phyloP scores from a whole-genome alignment of 2,888 invertebrate species.

The Brachyptera risi region DNA sequence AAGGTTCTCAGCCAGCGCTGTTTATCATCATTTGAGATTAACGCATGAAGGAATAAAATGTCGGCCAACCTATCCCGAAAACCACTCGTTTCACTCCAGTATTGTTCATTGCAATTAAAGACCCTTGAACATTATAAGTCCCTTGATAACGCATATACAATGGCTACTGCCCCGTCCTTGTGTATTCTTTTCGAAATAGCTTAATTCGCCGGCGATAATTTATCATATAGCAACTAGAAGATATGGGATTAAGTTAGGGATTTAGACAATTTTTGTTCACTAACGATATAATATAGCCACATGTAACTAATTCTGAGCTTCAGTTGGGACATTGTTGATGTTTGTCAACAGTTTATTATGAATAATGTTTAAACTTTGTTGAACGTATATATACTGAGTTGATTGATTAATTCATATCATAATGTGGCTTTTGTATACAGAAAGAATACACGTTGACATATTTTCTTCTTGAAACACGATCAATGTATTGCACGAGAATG shows the following conservation, averaged over 20 bases:
- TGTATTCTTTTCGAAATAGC: neutral
- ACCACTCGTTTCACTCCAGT: constrained; percentile 17
- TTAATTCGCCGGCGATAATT: constrained; percentile 7
- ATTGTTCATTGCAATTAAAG: constrained; percentile 32
- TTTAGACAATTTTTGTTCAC: constrained; percentile 1
- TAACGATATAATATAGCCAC: neutral
- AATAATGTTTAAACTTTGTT: too few relatives aligned
- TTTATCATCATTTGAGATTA: constrained; percentile 9
- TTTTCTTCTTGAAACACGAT: too few relatives aligned
- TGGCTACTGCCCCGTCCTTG: neutral
- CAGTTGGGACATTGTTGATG: neutral
- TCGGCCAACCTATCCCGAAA: constrained; percentile 4
- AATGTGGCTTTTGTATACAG: too few relatives aligned
- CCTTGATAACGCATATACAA: constrained; percentile 18
- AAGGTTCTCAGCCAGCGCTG: neutral
- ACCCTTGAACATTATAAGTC: constrained; percentile 21
- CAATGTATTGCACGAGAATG: too few relatives aligned
- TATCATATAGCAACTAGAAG: constrained; percentile 8
- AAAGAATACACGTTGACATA: too few relatives aligned
- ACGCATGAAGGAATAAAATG: constrained; percentile 13
- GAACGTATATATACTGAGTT: too few relatives aligned
- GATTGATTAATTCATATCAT: too few relatives aligned
- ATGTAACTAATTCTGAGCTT: neutral
- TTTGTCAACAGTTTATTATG: too few relatives aligned
- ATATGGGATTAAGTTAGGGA: constrained; percentile 14